Evolutionary conservation across 2,888 invertebrate species (phyloP), one percentile per base, ranked within the genome.

Genomic region (Leucophenga maculata): DNA sequence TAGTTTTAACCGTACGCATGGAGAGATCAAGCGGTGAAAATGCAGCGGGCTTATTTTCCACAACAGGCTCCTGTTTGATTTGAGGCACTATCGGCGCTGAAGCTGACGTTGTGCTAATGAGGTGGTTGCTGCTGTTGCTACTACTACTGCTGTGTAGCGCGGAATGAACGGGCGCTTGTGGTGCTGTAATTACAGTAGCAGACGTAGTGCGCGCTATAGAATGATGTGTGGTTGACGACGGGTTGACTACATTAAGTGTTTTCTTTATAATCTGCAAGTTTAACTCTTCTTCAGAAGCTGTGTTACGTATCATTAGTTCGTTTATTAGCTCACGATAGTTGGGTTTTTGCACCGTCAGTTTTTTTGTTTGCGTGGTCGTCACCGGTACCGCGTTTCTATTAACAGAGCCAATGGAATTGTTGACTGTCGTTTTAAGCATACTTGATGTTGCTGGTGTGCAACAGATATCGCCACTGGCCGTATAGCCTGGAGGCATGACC

Each of bases 1-100:
- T 93, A 65, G 95, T 95, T 85, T 95, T 93, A 0, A 96, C 93
- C 1, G 96, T 96, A 87, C 96, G 96, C 59, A 96, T 95, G 0
- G 96, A 96, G 67, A 97, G 90, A 89, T 97, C 97, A 71, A 97
- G 89, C 0, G 96, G 96, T 11, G 95, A 95, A 50, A 79, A 66
- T 9, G 71, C 65, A 44, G 67, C 50, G 0, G 60, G 16, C 55
- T 69, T 71, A 6, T 65, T 64, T 18, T 72, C 69, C 9, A 13
- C 48, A 6, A n/a, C 1, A 13, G 39, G 11, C 48, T 64, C 62
- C 48, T 64, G 62, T 16, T 64, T 64, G 46, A 64, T 64, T 22
- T 48, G 46, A 60, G 39, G 32, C 32, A 11, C 46, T 1, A 26
- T 14, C 8, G 39, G 39, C 6, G 60, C 22, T 1, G 72, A 59